phyloP scores from a whole-genome alignment of 1,140 invertebrate genomes.

The Caenorhabditis elegans region DNA sequence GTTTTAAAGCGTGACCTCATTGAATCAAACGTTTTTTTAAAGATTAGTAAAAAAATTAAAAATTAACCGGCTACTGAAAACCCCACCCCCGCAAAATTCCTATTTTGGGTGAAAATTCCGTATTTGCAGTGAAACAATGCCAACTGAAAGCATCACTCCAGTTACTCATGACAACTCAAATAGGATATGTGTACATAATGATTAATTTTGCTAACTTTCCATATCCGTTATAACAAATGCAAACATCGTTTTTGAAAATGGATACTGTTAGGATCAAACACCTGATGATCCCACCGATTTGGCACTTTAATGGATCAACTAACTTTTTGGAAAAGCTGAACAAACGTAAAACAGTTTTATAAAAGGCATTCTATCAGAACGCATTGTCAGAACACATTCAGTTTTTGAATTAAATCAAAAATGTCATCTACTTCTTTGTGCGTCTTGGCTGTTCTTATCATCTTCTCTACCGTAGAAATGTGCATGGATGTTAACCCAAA shows the following conservation, averaged over 20 bases:
- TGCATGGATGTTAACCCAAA: background rate
- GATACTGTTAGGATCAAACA: background rate
- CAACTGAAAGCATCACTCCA: no score
- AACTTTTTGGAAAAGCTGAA: background rate
- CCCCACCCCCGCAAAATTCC: no score
- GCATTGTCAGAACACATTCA: background rate
- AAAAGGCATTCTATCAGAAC: background rate
- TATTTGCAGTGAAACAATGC: no score
- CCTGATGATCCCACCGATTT: background rate
- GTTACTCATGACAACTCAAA: no score
- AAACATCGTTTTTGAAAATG: background rate
- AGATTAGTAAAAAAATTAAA: no score
- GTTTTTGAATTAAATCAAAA: no score
- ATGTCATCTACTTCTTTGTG: no score
- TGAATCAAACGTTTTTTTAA: no score
- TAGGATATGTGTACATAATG: background rate
- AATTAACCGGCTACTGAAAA: no score
- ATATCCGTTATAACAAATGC: background rate
- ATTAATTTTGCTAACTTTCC: background rate
- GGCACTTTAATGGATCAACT: background rate
- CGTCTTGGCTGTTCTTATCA: background rate
- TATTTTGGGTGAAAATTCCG: no score
- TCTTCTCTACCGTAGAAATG: no score
- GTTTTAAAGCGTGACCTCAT: no score
- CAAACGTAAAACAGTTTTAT: background rate